Conservation (phyloP, 2,888 invertebrate species). For the Leptodirus hochenwartii region DNA sequence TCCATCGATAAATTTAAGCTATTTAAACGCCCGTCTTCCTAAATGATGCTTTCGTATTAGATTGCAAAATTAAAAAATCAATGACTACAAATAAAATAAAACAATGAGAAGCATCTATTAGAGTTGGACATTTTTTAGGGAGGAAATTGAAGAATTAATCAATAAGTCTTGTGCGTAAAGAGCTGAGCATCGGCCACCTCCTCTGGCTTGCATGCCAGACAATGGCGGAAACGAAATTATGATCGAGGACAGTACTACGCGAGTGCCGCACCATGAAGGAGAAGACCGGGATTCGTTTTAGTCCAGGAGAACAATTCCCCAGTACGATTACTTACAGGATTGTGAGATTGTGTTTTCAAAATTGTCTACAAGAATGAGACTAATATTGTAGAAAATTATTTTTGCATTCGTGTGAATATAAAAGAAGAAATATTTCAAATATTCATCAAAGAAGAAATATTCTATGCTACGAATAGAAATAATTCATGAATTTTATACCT, state of each 20-base stretch:
- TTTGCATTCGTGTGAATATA: not conserved
- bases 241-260: constrained; percentile 66
- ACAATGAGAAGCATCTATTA: too few species aligned
- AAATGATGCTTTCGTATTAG: constrained; percentile 52
- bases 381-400: too few species aligned
- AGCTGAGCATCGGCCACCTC: constrained; percentile 65
- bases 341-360: constrained; percentile 56
- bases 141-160: too few species aligned
- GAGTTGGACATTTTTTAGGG: too few species aligned
- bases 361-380: constrained; percentile 55
- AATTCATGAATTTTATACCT: too few species aligned
- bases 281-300: constrained; percentile 60
- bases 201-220: constrained; percentile 77
- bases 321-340: constrained; percentile 63
- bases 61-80: constrained; percentile 52
- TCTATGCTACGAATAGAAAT: too few species aligned
- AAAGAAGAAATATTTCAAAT: too few species aligned
- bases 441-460: too few species aligned
- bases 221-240: constrained; percentile 72
- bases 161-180: constrained; percentile 74
- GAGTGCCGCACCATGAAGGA: constrained; percentile 73
- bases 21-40: constrained; percentile 37
- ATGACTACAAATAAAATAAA: too few species aligned
- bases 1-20: constrained; percentile 24
- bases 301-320: constrained; percentile 47